Evolutionary conservation across 64 coral and sea anemone species (phyloP).

Genomic region (Catalaphyllia jardinei): DNA sequence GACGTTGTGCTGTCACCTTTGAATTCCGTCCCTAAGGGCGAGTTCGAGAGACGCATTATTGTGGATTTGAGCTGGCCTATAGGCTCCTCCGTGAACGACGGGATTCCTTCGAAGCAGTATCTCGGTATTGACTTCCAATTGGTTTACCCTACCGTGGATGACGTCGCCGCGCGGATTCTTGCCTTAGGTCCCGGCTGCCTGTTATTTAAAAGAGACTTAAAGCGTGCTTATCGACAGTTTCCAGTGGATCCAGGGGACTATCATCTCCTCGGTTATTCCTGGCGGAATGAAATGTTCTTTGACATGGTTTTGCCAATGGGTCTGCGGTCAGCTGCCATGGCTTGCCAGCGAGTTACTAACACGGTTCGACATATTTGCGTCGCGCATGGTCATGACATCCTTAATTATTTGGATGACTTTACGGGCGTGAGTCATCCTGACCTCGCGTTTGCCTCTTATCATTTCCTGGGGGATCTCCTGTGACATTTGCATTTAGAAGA

Average conservation of each 20-base stretch:
- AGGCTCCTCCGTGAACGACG: constrained; percentile 31
- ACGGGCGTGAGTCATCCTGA: background rate
- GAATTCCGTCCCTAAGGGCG: constrained; percentile 41
- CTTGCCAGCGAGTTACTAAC: background rate
- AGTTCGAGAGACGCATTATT: constrained; percentile 24
- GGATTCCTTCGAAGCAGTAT: constrained; percentile 24
- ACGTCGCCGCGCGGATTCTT: background rate
- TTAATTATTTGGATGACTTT: constrained; percentile 34
- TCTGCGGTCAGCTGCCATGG: too few relatives aligned
- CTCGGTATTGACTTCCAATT: constrained; percentile 1
- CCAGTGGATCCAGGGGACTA: constrained; percentile 28
- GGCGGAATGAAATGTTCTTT: constrained; percentile 1
- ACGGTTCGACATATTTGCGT: background rate
- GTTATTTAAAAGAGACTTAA: constrained; percentile 25
- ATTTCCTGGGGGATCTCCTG: background rate
- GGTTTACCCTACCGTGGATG: constrained; percentile 36
- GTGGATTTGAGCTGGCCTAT: constrained; percentile 45
- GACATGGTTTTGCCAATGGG: too few relatives aligned
- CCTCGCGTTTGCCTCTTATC: background rate
- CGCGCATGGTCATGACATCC: background rate
- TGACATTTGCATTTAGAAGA: too few relatives aligned
- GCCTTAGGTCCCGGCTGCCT: constrained; percentile 1
- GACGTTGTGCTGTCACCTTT: constrained; percentile 19
- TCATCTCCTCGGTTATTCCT: constrained; percentile 28
- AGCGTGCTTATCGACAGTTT: too few relatives aligned